Evolutionary conservation across 1,140 invertebrate genomes (phyloP), one percentile per base, ranked within the genome.

Genomic region (Neelides sp.): DNA sequence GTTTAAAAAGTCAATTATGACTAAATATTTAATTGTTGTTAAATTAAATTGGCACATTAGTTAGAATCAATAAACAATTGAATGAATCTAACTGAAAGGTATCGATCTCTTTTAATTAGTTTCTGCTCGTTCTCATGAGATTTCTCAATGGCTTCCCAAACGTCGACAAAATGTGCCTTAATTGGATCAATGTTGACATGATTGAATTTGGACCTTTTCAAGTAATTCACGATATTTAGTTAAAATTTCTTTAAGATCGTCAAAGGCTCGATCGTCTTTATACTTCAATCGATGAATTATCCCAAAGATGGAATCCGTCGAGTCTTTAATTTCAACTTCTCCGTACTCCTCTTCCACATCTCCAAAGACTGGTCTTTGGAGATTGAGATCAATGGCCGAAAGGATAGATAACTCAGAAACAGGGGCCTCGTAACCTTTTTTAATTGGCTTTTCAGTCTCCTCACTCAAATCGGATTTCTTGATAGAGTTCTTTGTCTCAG

Each of bases 141-240:
- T 26, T 34, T 42, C 13, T 48, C 40, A 43, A 56, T 36, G 4
- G 32, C 32, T 3, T 50, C 46, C 54, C 54, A 56, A 12, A 52
- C 4, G 8, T n/a, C 28, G 15, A 19, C 22, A 45, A 56, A 56
- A 23, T 51, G 24, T 13, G 43, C 50, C 24, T 47, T 48, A n/a
- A 52, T 26, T 52, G 35, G 40, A n/a, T 50, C 50, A 40, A 56
- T 15, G 0, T 28, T 30, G 1, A 56, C 27, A 32, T 46, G 45
- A 1, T 22, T 7, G n/a, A 24, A 15, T 7, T 44, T 35, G 1
- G 43, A 37, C 35, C 30, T 23, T 8, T 43, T 40, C 10, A 51
- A 24, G 34, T 50, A 37, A 24, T 24, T 20, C 12, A 48, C 48
- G 5, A 52, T 17, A n/a, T 12, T n/a, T 22, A 4, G 52, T 23